phyloP scores from a whole-genome alignment of 2,888 invertebrate species.

The Plutella xylostella region DNA sequence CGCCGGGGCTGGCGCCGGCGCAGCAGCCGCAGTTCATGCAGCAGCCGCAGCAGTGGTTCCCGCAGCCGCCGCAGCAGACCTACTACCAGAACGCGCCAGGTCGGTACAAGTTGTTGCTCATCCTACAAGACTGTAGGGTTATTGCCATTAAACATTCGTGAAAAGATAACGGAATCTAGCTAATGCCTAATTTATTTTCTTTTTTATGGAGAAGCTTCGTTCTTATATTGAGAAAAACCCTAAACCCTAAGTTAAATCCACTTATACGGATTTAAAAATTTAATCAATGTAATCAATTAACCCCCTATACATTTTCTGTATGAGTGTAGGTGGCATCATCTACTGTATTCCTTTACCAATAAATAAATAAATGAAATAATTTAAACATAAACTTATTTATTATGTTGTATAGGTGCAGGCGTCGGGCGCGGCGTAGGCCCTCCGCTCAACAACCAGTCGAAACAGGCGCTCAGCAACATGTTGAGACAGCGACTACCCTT shows the following conservation, averaged over 20 bases:
- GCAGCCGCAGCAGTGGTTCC: constrained; percentile 72
- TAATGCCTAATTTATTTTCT: too few species aligned
- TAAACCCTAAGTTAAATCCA: neutral
- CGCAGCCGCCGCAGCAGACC: constrained; percentile 43
- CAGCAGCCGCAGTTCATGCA: constrained; percentile 63
- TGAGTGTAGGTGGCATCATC: too few species aligned
- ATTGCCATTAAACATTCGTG: too few species aligned
- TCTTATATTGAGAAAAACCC: neutral
- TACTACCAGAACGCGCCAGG: too few species aligned
- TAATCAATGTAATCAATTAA: neutral
- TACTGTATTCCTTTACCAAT: too few species aligned
- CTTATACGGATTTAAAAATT: neutral
- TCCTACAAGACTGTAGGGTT: too few species aligned
- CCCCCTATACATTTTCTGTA: neutral
- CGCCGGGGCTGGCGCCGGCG: constrained; percentile 53
- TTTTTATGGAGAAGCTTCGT: too few species aligned
- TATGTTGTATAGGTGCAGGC: constrained; percentile 26
- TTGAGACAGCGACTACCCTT: constrained; percentile 80
- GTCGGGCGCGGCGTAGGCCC: constrained; percentile 50
- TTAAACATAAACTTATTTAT: too few species aligned
- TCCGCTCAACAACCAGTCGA: constrained; percentile 77
- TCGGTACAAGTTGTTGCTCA: too few species aligned
- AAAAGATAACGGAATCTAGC: too few species aligned
- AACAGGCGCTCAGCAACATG: constrained; percentile 90
- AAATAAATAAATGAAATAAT: too few species aligned